Evolutionary conservation across 2,113 vertebrate species (phyloP), one percentile per base, ranked within the genome.

Genomic region (Scartelaos histophorus): DNA sequence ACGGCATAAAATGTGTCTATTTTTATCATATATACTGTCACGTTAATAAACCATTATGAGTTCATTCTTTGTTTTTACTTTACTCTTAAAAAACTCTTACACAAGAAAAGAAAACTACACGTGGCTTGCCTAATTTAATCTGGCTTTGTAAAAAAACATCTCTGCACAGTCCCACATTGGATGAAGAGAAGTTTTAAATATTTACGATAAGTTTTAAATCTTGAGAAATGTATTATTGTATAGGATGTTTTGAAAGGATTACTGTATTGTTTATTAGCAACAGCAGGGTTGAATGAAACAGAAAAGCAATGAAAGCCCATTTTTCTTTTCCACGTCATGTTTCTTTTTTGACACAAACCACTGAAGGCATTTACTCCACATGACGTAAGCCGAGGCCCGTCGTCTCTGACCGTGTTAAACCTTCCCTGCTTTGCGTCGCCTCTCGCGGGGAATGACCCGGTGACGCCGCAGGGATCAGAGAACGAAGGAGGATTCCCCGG

Each of bases 401-500:
- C 7, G 22, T 56, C 12, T n/a, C n/a, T n/a, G 22, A 56, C n/a
- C 54, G 4, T 7, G 10, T n/a, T 56, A 11, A n/a, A 12, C 53
- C 53, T 56, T 2, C 3, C 17, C 1, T 1, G 7, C 19, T 15
- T 58, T 7, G 56, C 56, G 22, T 9, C 15, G 12, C 4, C 22
- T 15, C 56, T 15, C 22, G 4, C 56, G 56, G 56, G 56, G 56
- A 58, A 58, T 13, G 56, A 58, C 56, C 56, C 13, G 56, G 3
- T 58, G 56, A 58, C 56, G 49, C 19, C 13, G 49, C 13, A 16
- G 4, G 49, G 49, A 51, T 51, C 49, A 10, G 7, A 51, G 49
- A 19, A 62, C 82, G 72, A 12, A 35, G 72, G 58, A 91, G 92
- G 92, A 78, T 82, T 92, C 89, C 91, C 93, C 84, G 0, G 92